Percentiles rank a stretch among this genome's conserved stretches.
These are phyloP conservation scores for Beaufortia kweichowensis DNA, from an alignment of 2,113 vertebrate genomes.

Conservation along the genomic window DNA sequence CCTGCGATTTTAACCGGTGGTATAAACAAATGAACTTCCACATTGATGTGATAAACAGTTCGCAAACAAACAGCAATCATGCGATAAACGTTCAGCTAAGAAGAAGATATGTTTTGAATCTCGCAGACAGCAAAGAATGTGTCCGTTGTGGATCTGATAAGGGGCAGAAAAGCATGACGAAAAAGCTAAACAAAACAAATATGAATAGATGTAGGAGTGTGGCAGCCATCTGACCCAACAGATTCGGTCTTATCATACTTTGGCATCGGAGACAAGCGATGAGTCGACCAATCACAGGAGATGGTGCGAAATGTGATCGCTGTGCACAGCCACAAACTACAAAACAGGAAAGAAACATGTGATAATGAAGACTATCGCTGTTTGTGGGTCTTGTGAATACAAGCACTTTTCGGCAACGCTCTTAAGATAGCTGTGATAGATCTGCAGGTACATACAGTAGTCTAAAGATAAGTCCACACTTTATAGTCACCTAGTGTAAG, in stretches of 20 bases:
- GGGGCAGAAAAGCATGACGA: conserved; percentile 61
- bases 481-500: background rate
- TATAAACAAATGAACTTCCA: conserved; percentile 15
- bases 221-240: conserved; percentile 57
- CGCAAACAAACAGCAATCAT: background rate
- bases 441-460: too few relatives aligned
- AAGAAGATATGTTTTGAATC: background rate
- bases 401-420: conserved; percentile 56
- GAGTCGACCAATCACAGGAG: conserved; percentile 55
- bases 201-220: conserved; percentile 52
- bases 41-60: conserved; percentile 22
- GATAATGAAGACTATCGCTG: conserved; percentile 48
- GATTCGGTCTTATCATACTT: conserved; percentile 67
- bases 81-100: background rate
- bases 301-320: conserved; percentile 18
- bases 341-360: conserved; percentile 64
- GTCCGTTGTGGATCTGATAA: conserved; percentile 57
- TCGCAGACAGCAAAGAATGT: conserved; percentile 5
- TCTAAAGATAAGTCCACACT: background rate
- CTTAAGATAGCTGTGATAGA: conserved; percentile 43
- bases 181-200: conserved; percentile 60
- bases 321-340: conserved; percentile 30
- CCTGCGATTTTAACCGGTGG: background rate
- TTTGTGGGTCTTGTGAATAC: conserved; percentile 55
- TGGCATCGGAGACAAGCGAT: conserved; percentile 65